phyloP scores from a whole-genome alignment of 2,888 invertebrate species.

The Brassicogethes aeneus region DNA sequence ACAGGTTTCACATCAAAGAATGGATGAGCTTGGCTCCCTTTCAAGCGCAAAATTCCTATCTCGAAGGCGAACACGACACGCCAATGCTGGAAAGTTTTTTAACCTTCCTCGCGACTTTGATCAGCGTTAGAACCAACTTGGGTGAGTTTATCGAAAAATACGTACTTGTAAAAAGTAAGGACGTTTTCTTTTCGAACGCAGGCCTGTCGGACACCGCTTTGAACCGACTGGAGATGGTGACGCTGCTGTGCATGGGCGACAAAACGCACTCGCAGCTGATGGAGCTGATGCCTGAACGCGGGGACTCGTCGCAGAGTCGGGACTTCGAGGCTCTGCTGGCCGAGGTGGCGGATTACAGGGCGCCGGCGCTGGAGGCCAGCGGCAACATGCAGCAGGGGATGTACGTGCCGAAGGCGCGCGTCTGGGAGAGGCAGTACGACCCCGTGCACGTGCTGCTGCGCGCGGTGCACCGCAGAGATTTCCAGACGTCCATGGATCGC shows the following conservation, averaged over 20 bases:
- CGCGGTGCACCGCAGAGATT: slow-evolving; percentile 86
- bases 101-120: slow-evolving; percentile 81
- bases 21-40: slow-evolving; percentile 74
- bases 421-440: slow-evolving; percentile 90
- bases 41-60: slow-evolving; percentile 48
- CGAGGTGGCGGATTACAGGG: slow-evolving; percentile 54
- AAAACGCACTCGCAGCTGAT: slow-evolving; percentile 93
- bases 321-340: slow-evolving; percentile 82
- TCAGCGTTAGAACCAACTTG: slow-evolving; percentile 80
- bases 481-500: slow-evolving; percentile 89
- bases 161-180: not conserved
- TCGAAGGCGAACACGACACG: slow-evolving; percentile 75
- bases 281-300: slow-evolving; percentile 92
- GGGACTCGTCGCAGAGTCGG: slow-evolving; percentile 81
- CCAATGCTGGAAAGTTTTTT: slow-evolving; percentile 89
- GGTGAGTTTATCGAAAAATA: slow-evolving; percentile 43
- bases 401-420: slow-evolving; percentile 70
- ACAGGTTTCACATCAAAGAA: slow-evolving; percentile 76
- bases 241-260: slow-evolving; percentile 85
- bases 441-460: slow-evolving; percentile 86
- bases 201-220: slow-evolving; percentile 54
- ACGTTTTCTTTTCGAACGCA: slow-evolving; percentile 22
- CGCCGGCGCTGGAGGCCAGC: slow-evolving; percentile 77
- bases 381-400: slow-evolving; percentile 73
- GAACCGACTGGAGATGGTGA: slow-evolving; percentile 82